Percentiles rank a stretch among this genome's conserved stretches.
Conservation (phyloP, 2,888 invertebrate species). For the Papilio gigon region DNA sequence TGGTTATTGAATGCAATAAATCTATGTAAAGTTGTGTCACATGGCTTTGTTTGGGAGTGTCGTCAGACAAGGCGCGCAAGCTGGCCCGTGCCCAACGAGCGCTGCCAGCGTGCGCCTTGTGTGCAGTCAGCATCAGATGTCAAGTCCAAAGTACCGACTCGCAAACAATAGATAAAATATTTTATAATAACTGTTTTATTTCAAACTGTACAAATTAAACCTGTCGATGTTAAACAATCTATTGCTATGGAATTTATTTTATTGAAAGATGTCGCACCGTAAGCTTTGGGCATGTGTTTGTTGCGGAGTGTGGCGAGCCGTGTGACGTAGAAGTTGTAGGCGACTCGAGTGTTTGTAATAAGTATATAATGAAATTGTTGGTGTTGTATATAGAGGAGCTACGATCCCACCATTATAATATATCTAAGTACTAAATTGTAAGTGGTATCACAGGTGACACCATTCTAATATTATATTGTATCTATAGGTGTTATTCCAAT, state of each 20-base stretch:
- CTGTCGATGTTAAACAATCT: background rate
- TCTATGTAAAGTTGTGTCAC: slow-evolving; percentile 60
- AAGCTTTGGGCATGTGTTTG: slow-evolving; percentile 4
- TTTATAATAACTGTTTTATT: background rate
- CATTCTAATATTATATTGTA: slow-evolving; percentile 64
- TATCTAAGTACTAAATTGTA: slow-evolving; percentile 79
- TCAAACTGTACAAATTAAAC: background rate
- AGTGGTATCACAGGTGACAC: slow-evolving; percentile 74
- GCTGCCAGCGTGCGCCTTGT: background rate
- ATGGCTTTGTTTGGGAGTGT: slow-evolving; percentile 55
- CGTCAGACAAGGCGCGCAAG: slow-evolving; percentile 1
- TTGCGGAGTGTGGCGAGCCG: slow-evolving; percentile 51
- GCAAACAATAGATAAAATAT: background rate
- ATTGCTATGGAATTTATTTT: background rate
- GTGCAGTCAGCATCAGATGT: background rate
- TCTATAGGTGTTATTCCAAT: slow-evolving; percentile 75
- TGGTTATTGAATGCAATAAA: slow-evolving; percentile 77
- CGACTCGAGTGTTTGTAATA: slow-evolving; percentile 78
- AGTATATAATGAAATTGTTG: slow-evolving; percentile 77
- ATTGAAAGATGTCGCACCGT: background rate
- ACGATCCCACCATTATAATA: slow-evolving; percentile 82
- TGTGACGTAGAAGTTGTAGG: slow-evolving; percentile 66
- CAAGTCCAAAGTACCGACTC: background rate
- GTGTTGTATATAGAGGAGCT: slow-evolving; percentile 81
- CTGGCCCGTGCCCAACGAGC: background rate